Evolutionary conservation across 2,888 invertebrate species (phyloP).

Genomic region (Halictus ligatus): DNA sequence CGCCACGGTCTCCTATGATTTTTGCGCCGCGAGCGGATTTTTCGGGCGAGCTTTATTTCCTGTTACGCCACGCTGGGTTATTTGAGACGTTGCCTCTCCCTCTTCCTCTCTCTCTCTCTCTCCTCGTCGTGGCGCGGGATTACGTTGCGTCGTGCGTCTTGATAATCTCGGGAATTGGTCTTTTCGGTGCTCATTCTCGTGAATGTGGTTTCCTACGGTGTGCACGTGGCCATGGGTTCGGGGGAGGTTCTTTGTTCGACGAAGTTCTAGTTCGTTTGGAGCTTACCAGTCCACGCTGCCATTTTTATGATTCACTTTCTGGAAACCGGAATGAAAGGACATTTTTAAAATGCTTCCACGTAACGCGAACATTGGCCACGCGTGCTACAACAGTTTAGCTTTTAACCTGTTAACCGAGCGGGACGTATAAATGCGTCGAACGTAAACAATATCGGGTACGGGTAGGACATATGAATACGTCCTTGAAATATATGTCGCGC

Average conservation of each 20-base stretch:
- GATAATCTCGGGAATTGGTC: constrained; percentile 1
- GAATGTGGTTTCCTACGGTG: not conserved
- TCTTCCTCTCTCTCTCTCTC: not conserved
- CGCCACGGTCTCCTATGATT: constrained; percentile 36
- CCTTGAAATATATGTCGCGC: too few relatives aligned
- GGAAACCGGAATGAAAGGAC: not conserved
- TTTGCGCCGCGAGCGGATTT: constrained; percentile 43
- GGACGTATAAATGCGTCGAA: too few relatives aligned
- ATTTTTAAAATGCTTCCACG: not conserved
- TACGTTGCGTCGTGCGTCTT: not conserved
- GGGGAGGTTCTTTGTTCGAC: constrained; percentile 18
- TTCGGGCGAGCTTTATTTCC: constrained; percentile 62
- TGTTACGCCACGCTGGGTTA: constrained; percentile 31
- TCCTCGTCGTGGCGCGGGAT: not conserved
- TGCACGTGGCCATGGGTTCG: not conserved
- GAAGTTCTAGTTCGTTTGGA: not conserved
- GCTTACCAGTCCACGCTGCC: not conserved
- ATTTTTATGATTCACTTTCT: not conserved
- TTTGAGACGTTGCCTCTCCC: constrained; percentile 11
- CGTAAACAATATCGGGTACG: too few relatives aligned
- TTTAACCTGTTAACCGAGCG: too few relatives aligned
- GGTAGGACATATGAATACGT: too few relatives aligned
- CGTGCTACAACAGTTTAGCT: not conserved
- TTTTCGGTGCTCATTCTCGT: not conserved
- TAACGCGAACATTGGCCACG: not conserved